These are phyloP conservation scores for Timema cristinae DNA, from an alignment of 2,888 invertebrate species.

Conservation along the genomic window DNA sequence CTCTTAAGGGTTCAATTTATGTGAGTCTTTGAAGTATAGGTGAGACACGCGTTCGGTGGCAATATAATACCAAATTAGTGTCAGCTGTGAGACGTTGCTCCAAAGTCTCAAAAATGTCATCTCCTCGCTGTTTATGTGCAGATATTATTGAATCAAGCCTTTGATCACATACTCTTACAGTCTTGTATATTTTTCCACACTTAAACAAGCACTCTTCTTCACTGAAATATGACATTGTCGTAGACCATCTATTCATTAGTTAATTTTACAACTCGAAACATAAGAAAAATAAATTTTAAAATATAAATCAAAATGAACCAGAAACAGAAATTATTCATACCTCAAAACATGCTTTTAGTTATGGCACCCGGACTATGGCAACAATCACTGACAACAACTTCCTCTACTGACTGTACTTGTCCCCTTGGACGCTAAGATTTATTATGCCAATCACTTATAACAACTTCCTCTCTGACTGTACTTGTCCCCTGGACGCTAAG, in stretches of 20 bases:
- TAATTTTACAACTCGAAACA: neutral
- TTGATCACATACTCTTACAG: neutral
- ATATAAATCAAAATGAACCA: neutral
- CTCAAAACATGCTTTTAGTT: too few species aligned
- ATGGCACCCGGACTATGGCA: too few species aligned
- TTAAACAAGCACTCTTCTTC: neutral
- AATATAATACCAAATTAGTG: neutral
- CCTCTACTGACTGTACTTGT: too few species aligned
- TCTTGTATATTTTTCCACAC: neutral
- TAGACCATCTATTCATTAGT: too few species aligned
- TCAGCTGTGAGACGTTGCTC: neutral
- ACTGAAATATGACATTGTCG: neutral
- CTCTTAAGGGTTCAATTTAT: neutral
- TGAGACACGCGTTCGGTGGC: neutral
- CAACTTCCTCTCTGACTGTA: too few species aligned
- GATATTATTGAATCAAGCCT: neutral
- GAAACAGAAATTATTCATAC: too few species aligned
- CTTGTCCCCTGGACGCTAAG: too few species aligned
- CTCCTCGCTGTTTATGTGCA: neutral
- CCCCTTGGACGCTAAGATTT: too few species aligned
- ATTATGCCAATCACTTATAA: too few species aligned
- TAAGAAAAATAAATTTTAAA: neutral
- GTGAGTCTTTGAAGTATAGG: neutral
- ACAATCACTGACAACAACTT: too few species aligned
- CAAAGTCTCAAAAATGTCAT: neutral